A percentile compares a stretch with the other conserved stretches of the same genome.
Evolutionary conservation across 2,113 vertebrate species (phyloP).

Genomic region (Sitta europaea): DNA sequence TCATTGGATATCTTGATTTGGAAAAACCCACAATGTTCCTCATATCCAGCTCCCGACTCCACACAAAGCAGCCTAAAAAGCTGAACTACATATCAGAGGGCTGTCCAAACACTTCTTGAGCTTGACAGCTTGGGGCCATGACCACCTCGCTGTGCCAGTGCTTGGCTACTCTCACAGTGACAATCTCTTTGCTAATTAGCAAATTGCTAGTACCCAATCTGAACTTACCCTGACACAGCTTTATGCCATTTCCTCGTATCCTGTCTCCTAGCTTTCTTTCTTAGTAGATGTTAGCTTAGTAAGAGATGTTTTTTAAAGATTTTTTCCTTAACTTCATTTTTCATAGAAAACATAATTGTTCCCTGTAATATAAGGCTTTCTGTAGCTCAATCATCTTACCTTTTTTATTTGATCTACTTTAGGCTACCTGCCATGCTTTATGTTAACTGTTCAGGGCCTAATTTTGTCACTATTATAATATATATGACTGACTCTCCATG

Average conservation of each 20-base stretch:
- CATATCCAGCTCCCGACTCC: neutral
- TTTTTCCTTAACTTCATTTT: neutral
- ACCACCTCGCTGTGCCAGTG: neutral
- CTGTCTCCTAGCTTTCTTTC: neutral
- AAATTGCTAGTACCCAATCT: neutral
- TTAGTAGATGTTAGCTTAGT: neutral
- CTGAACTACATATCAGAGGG: neutral
- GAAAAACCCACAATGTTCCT: accelerated
- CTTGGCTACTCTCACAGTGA: neutral
- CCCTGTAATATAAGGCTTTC: neutral
- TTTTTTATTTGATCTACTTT: neutral
- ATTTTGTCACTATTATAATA: neutral
- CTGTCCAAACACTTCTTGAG: neutral
- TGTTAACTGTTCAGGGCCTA: neutral
- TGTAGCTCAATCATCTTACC: neutral
- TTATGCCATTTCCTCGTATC: neutral
- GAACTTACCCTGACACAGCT: neutral
- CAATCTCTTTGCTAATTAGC: neutral
- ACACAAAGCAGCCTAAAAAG: neutral
- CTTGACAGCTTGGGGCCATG: neutral
- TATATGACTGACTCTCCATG: neutral
- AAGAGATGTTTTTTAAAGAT: neutral
- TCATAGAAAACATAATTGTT: neutral
- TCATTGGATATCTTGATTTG: neutral
- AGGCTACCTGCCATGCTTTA: neutral